phyloP scores from a whole-genome alignment of 2,113 vertebrate genomes.

The Muntiacus muntjak region DNA sequence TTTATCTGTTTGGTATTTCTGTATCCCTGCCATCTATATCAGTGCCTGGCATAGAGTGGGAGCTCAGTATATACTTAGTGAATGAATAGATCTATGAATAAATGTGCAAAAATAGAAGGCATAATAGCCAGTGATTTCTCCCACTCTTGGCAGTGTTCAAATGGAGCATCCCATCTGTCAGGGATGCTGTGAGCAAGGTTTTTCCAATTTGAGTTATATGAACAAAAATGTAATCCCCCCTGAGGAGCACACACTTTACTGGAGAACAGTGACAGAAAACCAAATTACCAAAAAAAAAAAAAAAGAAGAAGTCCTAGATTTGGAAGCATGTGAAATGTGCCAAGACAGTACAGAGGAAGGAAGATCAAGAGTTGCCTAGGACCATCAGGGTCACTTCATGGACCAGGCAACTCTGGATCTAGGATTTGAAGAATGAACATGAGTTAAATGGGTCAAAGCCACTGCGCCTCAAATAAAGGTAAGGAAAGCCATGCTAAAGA shows the following conservation, averaged over 20 bases:
- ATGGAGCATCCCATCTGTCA: slow-evolving; percentile 59
- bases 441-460: neutral
- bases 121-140: slow-evolving; percentile 32
- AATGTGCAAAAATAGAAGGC: slow-evolving; percentile 39
- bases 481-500: neutral
- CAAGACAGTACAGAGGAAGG: neutral
- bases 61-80: neutral
- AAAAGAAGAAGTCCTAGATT: neutral
- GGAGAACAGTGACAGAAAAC: slow-evolving; percentile 27
- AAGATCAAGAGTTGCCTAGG: neutral
- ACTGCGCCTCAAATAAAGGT: neutral
- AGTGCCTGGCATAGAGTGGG: neutral
- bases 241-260: slow-evolving; percentile 27
- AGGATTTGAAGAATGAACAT: neutral
- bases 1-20: slow-evolving; percentile 29
- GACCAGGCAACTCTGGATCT: neutral
- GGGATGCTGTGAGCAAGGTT: slow-evolving; percentile 37
- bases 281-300: slow-evolving; percentile 35
- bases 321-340: neutral
- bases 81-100: slow-evolving; percentile 50
- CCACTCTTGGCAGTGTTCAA: slow-evolving; percentile 55
- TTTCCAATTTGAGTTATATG: slow-evolving; percentile 47
- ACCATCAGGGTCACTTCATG: neutral
- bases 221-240: slow-evolving; percentile 53
- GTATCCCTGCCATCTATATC: neutral